These are phyloP conservation scores for Astreopora myriophthalma DNA, from an alignment of 64 coral and sea anemone species.

Conservation along the genomic window DNA sequence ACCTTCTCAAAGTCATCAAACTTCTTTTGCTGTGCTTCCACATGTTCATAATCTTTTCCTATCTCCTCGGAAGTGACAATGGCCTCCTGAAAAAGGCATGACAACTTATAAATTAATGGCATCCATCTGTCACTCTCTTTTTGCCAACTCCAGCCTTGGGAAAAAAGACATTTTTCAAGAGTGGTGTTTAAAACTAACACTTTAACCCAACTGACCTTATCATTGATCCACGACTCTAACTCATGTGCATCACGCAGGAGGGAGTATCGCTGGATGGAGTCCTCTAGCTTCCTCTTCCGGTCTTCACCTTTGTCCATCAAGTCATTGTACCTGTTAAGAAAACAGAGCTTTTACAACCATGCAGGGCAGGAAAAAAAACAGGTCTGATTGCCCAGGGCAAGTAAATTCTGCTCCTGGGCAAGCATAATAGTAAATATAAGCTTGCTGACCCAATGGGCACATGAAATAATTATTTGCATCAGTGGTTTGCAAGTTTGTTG, in stretches of 20 bases:
- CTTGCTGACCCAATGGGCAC: no score
- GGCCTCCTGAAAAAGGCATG: constrained; percentile 68
- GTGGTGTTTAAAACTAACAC: not conserved
- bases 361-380: no score
- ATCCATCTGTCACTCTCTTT: no score
- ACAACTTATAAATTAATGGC: not conserved
- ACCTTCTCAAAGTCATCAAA: constrained; percentile 99
- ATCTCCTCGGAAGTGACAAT: constrained; percentile 96
- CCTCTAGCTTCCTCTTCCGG: constrained; percentile 86
- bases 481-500: no score
- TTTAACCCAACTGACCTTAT: constrained; percentile 70
- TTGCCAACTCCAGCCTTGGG: no score
- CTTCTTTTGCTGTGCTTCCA: constrained; percentile 98
- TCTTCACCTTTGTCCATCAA: constrained; percentile 93
- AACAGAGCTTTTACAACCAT: not conserved
- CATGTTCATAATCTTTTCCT: constrained; percentile 98
- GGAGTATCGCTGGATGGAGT: constrained; percentile 93
- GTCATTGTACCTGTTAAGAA: constrained; percentile 76
- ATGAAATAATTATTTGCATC: no score
- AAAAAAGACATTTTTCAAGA: not conserved
- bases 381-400: no score
- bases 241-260: constrained; percentile 96
- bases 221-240: constrained; percentile 99
- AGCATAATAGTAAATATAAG: no score
- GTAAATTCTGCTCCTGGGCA: no score